phyloP scores from a whole-genome alignment of 2,797 vertebrate species.

The Crypturellus tataupa region DNA sequence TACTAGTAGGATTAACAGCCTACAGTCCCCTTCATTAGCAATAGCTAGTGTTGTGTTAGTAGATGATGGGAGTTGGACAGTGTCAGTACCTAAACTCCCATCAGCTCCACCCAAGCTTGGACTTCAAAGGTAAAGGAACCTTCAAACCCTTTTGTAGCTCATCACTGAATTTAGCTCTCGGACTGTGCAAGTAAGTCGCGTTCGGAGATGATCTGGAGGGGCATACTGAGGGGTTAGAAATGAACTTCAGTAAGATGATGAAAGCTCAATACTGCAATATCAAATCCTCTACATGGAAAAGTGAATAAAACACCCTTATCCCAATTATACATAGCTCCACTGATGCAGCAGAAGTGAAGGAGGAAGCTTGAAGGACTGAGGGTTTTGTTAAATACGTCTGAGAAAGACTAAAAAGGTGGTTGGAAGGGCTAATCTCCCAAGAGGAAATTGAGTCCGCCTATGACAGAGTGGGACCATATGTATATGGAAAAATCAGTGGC shows the following conservation, averaged over 20 bases:
- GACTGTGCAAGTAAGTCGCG: fast-evolving
- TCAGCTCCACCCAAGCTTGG: not conserved
- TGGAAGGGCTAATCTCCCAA: not conserved
- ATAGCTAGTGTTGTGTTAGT: no score
- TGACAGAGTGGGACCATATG: not conserved
- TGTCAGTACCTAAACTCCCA: not conserved
- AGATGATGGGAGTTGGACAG: fast-evolving
- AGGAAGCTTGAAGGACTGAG: not conserved
- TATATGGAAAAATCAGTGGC: fast-evolving
- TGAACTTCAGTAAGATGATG: not conserved
- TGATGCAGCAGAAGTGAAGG: not conserved
- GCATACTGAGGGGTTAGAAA: not conserved
- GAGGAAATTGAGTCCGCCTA: not conserved
- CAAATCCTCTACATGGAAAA: not conserved
- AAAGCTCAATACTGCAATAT: not conserved
- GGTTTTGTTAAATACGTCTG: not conserved
- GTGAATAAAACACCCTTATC: not conserved
- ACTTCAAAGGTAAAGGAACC: not conserved
- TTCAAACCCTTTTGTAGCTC: not conserved
- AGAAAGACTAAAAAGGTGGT: not conserved
- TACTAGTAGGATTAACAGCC: not conserved
- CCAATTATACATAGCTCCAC: not conserved
- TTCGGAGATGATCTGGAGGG: not conserved
- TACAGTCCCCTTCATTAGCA: not conserved
- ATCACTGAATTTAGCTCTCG: not conserved